phyloP scores from a whole-genome alignment of 2,888 invertebrate genomes.

The Epirrhoe alternata region DNA sequence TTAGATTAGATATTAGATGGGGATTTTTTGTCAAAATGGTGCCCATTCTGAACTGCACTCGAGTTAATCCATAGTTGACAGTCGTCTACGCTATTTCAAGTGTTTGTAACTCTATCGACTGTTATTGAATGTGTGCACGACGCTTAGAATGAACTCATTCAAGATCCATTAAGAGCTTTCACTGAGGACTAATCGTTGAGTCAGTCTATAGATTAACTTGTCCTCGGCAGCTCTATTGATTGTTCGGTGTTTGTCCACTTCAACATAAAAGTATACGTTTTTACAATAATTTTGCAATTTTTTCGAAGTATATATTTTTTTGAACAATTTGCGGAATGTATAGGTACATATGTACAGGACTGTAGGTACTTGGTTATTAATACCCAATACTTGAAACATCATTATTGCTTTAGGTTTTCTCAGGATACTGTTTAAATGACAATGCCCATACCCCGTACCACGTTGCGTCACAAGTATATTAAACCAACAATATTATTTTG shows the following conservation, averaged over 20 bases:
- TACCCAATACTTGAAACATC: too few species aligned
- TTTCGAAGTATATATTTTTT: too few species aligned
- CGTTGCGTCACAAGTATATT: too few species aligned
- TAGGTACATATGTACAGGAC: too few species aligned
- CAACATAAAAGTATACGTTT: background rate
- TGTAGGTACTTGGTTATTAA: too few species aligned
- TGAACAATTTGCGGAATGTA: too few species aligned
- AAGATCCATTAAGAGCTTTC: conserved; percentile 36
- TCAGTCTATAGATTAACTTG: conserved; percentile 25
- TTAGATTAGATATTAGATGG: too few species aligned
- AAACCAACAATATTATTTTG: too few species aligned
- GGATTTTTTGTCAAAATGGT: background rate
- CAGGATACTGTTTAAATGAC: too few species aligned
- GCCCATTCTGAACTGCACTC: conserved; percentile 4
- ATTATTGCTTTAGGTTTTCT: too few species aligned
- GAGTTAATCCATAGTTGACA: conserved; percentile 23
- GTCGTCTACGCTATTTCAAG: conserved; percentile 26
- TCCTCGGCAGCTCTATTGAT: conserved; percentile 17
- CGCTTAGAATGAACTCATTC: conserved; percentile 30
- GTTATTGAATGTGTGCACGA: conserved; percentile 36
- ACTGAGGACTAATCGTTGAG: conserved; percentile 30
- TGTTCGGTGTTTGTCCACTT: background rate
- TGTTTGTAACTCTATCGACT: conserved; percentile 38
- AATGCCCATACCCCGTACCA: too few species aligned
- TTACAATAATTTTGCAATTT: background rate